A percentile compares a stretch with the other conserved stretches of the same genome.
These are phyloP conservation scores for Probaryconus sp. DNA, from an alignment of 1,140 invertebrate species.

Conservation along the genomic window DNA sequence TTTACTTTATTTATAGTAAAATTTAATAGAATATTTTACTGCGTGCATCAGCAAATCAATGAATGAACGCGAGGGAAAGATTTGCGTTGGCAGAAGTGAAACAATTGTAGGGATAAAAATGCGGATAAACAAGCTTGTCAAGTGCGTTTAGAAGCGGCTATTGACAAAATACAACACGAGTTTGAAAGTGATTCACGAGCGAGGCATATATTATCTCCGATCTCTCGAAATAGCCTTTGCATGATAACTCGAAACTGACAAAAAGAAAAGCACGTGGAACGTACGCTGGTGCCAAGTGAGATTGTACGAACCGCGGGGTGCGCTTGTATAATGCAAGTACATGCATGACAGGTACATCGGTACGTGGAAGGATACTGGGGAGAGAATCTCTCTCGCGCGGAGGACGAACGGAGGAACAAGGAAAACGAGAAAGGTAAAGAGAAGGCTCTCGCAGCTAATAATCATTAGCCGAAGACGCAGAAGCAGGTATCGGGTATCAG, in stretches of 20 bases:
- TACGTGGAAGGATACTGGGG: slow-evolving; percentile 48
- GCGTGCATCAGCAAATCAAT: no score
- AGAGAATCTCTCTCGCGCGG: slow-evolving; percentile 30
- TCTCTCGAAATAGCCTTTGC: slow-evolving; percentile 51
- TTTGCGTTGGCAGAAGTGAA: slow-evolving; percentile 1
- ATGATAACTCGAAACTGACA: slow-evolving; percentile 60
- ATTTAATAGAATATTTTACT: no score
- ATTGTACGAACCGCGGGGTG: slow-evolving; percentile 60
- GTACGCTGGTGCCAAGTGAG: slow-evolving; percentile 58
- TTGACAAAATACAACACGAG: slow-evolving; percentile 56
- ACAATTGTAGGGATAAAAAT: slow-evolving; percentile 32
- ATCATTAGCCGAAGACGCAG: slow-evolving; percentile 72
- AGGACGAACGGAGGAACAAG: slow-evolving; percentile 46
- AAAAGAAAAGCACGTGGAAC: slow-evolving; percentile 47
- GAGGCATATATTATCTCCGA: slow-evolving; percentile 55
- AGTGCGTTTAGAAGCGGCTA: slow-evolving; percentile 43
- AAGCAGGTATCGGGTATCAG: slow-evolving; percentile 69
- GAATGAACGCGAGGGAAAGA: no score
- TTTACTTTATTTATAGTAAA: no score
- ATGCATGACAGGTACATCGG: slow-evolving; percentile 63
- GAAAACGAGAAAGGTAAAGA: slow-evolving; percentile 65
- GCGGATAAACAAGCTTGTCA: slow-evolving; percentile 40
- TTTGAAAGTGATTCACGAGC: slow-evolving; percentile 52
- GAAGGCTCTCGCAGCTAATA: slow-evolving; percentile 67
- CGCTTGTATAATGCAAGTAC: slow-evolving; percentile 62